Evolutionary conservation across 1,140 invertebrate genomes (phyloP).

Genomic region (Pseudomyrmex cubaensis): DNA sequence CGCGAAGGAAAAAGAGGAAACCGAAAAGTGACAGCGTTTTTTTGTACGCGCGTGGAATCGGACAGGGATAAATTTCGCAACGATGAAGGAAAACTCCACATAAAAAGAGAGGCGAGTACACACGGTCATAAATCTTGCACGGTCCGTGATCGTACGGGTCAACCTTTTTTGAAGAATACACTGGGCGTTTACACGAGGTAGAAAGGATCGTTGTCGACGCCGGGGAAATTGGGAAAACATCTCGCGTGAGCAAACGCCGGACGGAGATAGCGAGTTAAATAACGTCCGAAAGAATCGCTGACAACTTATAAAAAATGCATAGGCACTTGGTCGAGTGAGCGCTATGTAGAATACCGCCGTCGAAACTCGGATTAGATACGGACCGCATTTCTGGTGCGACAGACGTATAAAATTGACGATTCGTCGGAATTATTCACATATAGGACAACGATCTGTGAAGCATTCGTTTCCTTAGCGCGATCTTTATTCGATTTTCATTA

Average conservation of each 20-base stretch:
- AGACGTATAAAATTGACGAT: constrained; percentile 14
- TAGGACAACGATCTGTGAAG: too few species aligned
- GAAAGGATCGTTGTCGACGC: neutral
- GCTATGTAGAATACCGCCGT: constrained; percentile 19
- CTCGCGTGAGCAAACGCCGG: neutral
- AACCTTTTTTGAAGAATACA: constrained; percentile 35
- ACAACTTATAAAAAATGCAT: constrained; percentile 50
- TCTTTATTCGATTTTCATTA: neutral
- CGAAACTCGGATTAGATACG: constrained; percentile 10
- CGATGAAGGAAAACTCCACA: neutral
- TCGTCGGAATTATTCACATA: neutral
- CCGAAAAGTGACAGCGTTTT: neutral
- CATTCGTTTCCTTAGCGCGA: neutral
- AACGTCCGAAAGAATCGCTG: constrained; percentile 29
- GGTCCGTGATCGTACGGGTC: neutral
- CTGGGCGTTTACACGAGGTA: constrained; percentile 13
- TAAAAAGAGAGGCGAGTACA: neutral
- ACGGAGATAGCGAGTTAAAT: constrained; percentile 45
- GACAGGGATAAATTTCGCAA: neutral
- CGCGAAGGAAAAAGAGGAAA: neutral
- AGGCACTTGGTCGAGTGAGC: constrained; percentile 19
- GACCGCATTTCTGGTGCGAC: too few species aligned
- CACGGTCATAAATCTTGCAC: constrained; percentile 27
- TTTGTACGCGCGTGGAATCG: neutral
- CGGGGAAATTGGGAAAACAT: constrained; percentile 42